Conservation (phyloP, 2,797 vertebrate species). For the Acrocephalus scirpaceus region DNA sequence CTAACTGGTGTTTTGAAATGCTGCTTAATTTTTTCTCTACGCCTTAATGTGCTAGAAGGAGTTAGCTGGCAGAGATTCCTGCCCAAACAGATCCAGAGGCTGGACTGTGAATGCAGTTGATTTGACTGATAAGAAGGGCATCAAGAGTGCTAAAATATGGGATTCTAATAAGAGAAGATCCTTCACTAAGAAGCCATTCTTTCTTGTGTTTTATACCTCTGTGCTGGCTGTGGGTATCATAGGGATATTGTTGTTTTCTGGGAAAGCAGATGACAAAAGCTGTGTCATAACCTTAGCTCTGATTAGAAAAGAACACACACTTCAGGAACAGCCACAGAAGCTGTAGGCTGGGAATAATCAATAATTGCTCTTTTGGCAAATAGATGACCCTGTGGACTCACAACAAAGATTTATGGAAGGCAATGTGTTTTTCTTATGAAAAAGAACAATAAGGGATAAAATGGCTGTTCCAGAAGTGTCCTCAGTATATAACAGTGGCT, state of each 20-base stretch:
- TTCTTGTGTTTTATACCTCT: neutral
- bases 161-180: constrained; percentile 31
- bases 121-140: constrained; percentile 34
- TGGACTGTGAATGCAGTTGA: neutral
- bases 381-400: constrained; percentile 52
- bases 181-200: constrained; percentile 1
- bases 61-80: constrained; percentile 14
- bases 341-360: constrained; percentile 57
- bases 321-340: constrained; percentile 30
- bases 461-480: constrained; percentile 35
- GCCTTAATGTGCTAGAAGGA: neutral
- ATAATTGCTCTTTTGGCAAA: constrained; percentile 69
- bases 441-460: constrained; percentile 54
- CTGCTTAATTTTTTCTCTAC: neutral
- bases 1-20: neutral
- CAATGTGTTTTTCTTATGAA: constrained; percentile 51
- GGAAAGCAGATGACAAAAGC: constrained; percentile 49
- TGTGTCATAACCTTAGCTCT: constrained; percentile 44
- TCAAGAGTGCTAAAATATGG: constrained; percentile 21
- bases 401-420: constrained; percentile 52
- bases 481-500: constrained; percentile 6
- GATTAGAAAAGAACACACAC: constrained; percentile 56
- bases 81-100: neutral
- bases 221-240: neutral
- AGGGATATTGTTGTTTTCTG: constrained; percentile 9